phyloP scores from a whole-genome alignment of 1,140 invertebrate genomes.

The Leucophenga varia region DNA sequence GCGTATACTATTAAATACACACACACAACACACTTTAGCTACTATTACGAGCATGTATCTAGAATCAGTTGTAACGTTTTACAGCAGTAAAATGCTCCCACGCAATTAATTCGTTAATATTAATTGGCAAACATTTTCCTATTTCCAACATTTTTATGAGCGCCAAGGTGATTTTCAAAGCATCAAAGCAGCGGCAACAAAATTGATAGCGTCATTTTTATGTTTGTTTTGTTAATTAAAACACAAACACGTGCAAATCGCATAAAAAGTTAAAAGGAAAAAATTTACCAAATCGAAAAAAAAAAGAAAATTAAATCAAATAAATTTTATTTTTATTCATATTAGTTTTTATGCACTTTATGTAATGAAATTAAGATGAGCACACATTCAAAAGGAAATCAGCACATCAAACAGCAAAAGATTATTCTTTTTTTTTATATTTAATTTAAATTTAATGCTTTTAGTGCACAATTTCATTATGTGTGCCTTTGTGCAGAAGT shows the following conservation, averaged over 20 bases:
- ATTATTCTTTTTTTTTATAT: too few relatives aligned
- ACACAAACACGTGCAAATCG: conserved; percentile 48
- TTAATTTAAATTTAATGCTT: conserved; percentile 44
- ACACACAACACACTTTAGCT: not conserved
- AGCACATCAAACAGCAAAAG: too few relatives aligned
- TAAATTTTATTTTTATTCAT: conserved; percentile 5
- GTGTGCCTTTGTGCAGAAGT: conserved; percentile 20
- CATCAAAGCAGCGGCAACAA: not conserved
- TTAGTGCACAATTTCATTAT: conserved; percentile 46
- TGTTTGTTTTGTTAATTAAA: conserved; percentile 39
- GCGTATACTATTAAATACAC: too few relatives aligned
- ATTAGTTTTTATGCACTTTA: conserved; percentile 6
- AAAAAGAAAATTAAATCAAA: conserved; percentile 2
- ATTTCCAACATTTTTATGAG: conserved; percentile 50
- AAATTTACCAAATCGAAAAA: conserved; percentile 11
- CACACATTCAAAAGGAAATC: too few relatives aligned
- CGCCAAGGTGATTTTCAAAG: conserved; percentile 38
- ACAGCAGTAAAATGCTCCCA: conserved; percentile 50
- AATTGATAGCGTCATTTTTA: too few relatives aligned
- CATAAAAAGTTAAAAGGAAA: conserved; percentile 42
- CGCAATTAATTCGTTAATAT: conserved; percentile 50
- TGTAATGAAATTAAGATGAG: conserved; percentile 1
- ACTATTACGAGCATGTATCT: conserved; percentile 11
- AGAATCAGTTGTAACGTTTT: conserved; percentile 39
- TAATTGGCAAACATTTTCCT: conserved; percentile 54